These are phyloP conservation scores for Virgularia gustaviana DNA, from an alignment of 92 coral and sea anemone genomes.

Conservation along the genomic window DNA sequence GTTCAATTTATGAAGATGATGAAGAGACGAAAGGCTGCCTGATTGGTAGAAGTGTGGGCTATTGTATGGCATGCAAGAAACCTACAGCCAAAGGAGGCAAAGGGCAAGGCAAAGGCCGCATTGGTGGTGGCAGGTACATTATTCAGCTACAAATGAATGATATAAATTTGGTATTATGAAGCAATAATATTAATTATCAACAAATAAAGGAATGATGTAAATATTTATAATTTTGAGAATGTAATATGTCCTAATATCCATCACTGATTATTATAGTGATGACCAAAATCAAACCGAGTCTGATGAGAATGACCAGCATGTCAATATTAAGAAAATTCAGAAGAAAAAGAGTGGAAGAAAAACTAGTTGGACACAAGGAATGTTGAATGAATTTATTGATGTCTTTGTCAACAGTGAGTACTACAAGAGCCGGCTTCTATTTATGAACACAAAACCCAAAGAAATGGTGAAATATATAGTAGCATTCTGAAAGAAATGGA, in stretches of 20 bases:
- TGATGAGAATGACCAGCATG: neutral
- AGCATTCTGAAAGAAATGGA: conserved; percentile 39
- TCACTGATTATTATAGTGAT: conserved; percentile 10
- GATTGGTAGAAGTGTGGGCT: conserved; percentile 21
- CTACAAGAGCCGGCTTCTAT: conserved; percentile 39
- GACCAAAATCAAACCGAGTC: conserved; percentile 37
- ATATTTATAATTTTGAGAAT: neutral
- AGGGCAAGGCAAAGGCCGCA: too few species aligned
- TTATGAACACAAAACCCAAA: conserved; percentile 42
- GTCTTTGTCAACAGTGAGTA: conserved; percentile 29
- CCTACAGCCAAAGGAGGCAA: neutral
- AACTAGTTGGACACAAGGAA: conserved; percentile 31
- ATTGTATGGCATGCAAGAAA: conserved; percentile 12
- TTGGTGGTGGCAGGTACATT: too few species aligned
- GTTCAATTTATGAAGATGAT: conserved; percentile 23
- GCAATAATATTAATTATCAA: neutral
- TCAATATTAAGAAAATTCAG: conserved; percentile 9
- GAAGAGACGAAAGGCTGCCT: neutral
- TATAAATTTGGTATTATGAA: neutral
- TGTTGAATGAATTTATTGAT: conserved; percentile 41
- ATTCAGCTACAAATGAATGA: too few species aligned
- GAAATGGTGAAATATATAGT: conserved; percentile 40
- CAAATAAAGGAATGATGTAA: neutral
- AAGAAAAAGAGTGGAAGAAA: conserved; percentile 44
- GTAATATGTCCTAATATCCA: neutral